Percentiles rank a stretch among this genome's conserved stretches.
phyloP scores from a whole-genome alignment of 2,888 invertebrate genomes.

The Cyaniris semiargus region DNA sequence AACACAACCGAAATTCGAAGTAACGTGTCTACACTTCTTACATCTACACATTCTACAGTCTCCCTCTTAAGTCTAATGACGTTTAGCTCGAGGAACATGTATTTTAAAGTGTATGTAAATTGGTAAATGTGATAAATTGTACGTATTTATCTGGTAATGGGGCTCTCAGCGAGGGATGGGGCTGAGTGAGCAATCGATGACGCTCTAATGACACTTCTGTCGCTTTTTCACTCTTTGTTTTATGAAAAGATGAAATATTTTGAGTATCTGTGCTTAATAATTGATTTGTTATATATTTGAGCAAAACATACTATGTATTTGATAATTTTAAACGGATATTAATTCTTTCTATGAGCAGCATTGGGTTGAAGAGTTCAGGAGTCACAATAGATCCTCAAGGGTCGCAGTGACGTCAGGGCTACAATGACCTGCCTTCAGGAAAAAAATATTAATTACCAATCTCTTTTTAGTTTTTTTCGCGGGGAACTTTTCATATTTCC shows the following conservation, averaged over 20 bases:
- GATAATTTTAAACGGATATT: no score
- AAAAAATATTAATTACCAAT: no score
- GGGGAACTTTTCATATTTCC: no score
- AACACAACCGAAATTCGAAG: background rate
- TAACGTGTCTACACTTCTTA: slow-evolving; percentile 38
- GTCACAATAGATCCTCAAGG: no score
- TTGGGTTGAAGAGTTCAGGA: no score
- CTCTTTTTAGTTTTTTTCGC: no score
- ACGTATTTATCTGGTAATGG: slow-evolving; percentile 75
- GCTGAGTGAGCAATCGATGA: slow-evolving; percentile 35
- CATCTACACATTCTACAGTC: slow-evolving; percentile 42
- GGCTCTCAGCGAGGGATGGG: slow-evolving; percentile 60
- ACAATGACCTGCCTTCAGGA: no score
- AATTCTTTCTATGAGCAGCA: no score
- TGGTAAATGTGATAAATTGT: slow-evolving; percentile 79
- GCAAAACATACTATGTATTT: no score
- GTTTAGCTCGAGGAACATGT: slow-evolving; percentile 67
- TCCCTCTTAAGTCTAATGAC: slow-evolving; percentile 58
- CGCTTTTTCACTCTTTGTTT: slow-evolving; percentile 21
- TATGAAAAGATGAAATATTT: background rate
- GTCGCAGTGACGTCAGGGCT: no score
- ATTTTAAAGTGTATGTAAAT: slow-evolving; percentile 76
- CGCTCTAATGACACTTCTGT: slow-evolving; percentile 31
- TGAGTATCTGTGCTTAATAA: background rate
- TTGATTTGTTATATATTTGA: no score